Evolutionary conservation across 2,113 vertebrate genomes (phyloP).

Genomic region (Thunnus thynnus): DNA sequence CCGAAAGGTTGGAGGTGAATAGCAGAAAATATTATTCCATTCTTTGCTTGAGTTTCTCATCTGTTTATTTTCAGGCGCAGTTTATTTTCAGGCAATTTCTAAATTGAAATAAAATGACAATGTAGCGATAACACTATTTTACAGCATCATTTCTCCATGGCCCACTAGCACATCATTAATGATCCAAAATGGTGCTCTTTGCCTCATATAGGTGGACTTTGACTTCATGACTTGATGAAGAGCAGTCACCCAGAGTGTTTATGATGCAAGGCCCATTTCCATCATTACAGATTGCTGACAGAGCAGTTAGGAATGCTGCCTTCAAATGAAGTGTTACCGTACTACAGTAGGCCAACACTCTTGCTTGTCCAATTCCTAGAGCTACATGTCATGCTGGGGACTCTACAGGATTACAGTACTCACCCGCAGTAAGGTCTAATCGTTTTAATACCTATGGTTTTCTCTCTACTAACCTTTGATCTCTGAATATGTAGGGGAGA

Average conservation of each 20-base stretch:
- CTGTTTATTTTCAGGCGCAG: conserved; percentile 79
- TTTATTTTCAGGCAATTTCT: conserved; percentile 81
- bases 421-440: conserved; percentile 86
- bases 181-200: conserved; percentile 70
- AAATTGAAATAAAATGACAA: conserved; percentile 76
- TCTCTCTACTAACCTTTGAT: conserved; percentile 87
- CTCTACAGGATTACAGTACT: conserved; percentile 84
- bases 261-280: conserved; percentile 67
- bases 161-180: conserved; percentile 70
- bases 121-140: conserved; percentile 89
- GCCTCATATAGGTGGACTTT: conserved; percentile 35
- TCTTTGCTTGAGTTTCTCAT: conserved; percentile 64
- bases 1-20: conserved; percentile 77
- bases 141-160: conserved; percentile 80
- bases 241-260: neutral
- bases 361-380: conserved; percentile 80
- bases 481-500: conserved; percentile 88
- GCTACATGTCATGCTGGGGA: conserved; percentile 84
- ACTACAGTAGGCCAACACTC: conserved; percentile 87
- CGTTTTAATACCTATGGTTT: conserved; percentile 81
- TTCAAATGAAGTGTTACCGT: conserved; percentile 89
- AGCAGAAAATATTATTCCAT: conserved; percentile 68
- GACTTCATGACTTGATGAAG: conserved; percentile 22
- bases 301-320: conserved; percentile 80
- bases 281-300: conserved; percentile 69